These are phyloP conservation scores for Bubalus kerabau DNA, from an alignment of 2,113 vertebrate genomes.

Conservation along the genomic window DNA sequence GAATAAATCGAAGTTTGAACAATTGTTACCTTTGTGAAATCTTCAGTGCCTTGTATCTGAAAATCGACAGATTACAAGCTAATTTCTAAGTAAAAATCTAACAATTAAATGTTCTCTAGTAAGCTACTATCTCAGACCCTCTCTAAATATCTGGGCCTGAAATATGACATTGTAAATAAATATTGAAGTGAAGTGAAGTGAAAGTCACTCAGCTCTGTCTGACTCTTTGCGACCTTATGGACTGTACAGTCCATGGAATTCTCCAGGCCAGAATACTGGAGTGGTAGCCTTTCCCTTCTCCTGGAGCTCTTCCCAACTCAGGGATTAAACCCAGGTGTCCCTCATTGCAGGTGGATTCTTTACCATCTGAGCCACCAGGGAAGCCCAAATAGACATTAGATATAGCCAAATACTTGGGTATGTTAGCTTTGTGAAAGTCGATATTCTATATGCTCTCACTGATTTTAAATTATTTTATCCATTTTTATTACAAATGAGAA, in stretches of 20 bases:
- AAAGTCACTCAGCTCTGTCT: not conserved
- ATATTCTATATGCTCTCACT: not conserved
- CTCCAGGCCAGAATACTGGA: not conserved
- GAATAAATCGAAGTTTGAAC: not conserved
- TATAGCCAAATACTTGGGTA: not conserved
- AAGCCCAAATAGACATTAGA: not conserved
- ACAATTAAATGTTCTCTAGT: not conserved
- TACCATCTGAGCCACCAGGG: not conserved
- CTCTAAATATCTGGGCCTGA: not conserved
- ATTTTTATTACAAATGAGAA: slow-evolving; percentile 33
- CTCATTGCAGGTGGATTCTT: not conserved
- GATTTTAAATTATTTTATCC: slow-evolving; percentile 10
- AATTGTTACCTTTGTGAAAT: slow-evolving; percentile 69
- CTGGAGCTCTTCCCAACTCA: not conserved
- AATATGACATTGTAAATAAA: not conserved
- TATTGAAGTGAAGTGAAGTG: not conserved
- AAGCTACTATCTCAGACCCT: not conserved
- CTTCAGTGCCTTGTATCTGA: slow-evolving; percentile 66
- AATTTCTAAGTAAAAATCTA: not conserved
- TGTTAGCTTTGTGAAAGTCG: not conserved
- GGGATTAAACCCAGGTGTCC: not conserved
- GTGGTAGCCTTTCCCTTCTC: not conserved
- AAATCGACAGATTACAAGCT: not conserved
- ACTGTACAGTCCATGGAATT: not conserved
- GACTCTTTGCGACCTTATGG: not conserved